phyloP scores from a whole-genome alignment of 2,888 invertebrate genomes.

The Plebejus anna region DNA sequence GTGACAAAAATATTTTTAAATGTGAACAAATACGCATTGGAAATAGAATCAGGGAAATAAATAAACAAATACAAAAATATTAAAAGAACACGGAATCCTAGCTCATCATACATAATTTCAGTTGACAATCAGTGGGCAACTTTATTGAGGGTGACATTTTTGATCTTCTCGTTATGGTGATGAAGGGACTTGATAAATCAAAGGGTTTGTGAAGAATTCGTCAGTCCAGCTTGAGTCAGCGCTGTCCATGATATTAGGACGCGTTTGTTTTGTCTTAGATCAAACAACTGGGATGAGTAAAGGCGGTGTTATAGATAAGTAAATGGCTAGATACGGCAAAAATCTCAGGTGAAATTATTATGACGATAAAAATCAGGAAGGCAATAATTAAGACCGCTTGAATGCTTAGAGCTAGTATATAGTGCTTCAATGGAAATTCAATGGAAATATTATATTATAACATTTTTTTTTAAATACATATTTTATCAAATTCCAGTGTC shows the following conservation, averaged over 20 bases:
- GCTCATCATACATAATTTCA: not conserved
- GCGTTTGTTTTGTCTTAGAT: slow-evolving; percentile 56
- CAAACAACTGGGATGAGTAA: slow-evolving; percentile 64
- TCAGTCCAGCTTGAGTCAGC: slow-evolving; percentile 37
- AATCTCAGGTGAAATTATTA: too few relatives aligned
- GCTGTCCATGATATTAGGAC: slow-evolving; percentile 60
- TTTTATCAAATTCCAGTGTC: too few relatives aligned
- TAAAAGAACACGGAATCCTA: not conserved
- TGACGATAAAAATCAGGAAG: too few relatives aligned
- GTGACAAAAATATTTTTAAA: not conserved
- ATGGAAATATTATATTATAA: too few relatives aligned
- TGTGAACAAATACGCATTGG: not conserved
- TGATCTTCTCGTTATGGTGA: slow-evolving; percentile 1
- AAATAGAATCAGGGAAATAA: not conserved
- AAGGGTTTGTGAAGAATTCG: slow-evolving; percentile 37
- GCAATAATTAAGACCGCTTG: too few relatives aligned
- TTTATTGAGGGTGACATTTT: slow-evolving; percentile 10
- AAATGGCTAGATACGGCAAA: not conserved
- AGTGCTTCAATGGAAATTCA: too few relatives aligned
- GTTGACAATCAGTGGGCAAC: not conserved
- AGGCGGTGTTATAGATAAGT: slow-evolving; percentile 40
- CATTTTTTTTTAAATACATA: too few relatives aligned
- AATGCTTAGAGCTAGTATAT: too few relatives aligned
- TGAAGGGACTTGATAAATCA: slow-evolving; percentile 31
- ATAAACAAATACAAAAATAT: not conserved